Evolutionary conservation across 2,113 vertebrate genomes (phyloP).

Genomic region (Syngnathoides biaculeatus): DNA sequence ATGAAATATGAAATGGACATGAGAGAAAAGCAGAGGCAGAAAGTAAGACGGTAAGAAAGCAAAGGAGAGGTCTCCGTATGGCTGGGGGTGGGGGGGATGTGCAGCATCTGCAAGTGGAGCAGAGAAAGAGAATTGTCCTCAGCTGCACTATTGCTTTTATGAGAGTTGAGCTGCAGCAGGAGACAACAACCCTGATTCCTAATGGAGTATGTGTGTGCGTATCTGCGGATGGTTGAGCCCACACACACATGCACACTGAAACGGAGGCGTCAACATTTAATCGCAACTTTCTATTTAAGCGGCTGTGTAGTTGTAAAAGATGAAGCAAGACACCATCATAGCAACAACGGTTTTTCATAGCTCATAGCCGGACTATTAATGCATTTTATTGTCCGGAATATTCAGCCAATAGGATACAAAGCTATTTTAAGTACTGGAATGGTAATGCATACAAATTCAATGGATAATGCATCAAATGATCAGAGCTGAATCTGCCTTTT

Average conservation of each 20-base stretch:
- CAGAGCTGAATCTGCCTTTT: no score
- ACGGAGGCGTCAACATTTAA: neutral
- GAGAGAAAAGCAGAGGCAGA: neutral
- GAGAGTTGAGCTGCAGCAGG: slow-evolving; percentile 1
- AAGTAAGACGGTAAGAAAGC: neutral
- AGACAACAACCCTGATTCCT: slow-evolving; percentile 1
- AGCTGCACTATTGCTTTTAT: slow-evolving; percentile 23
- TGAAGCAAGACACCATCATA: neutral
- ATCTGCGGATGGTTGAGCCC: neutral
- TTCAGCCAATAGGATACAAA: neutral
- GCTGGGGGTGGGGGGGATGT: slow-evolving; percentile 30
- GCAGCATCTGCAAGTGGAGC: slow-evolving; percentile 38
- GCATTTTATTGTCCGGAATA: neutral
- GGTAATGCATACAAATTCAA: no score
- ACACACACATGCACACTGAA: neutral
- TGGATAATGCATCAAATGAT: no score
- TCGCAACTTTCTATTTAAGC: neutral
- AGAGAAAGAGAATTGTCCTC: slow-evolving; percentile 36
- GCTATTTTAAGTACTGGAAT: no score
- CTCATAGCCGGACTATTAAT: neutral
- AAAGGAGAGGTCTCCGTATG: slow-evolving; percentile 8
- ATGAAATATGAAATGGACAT: slow-evolving; percentile 10
- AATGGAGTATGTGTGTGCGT: neutral
- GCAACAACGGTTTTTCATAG: neutral
- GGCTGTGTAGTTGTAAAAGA: neutral